A percentile compares a stretch with the other conserved stretches of the same genome.
phyloP scores from a whole-genome alignment of 2,113 vertebrate genomes.

The Spermophilus dauricus region DNA sequence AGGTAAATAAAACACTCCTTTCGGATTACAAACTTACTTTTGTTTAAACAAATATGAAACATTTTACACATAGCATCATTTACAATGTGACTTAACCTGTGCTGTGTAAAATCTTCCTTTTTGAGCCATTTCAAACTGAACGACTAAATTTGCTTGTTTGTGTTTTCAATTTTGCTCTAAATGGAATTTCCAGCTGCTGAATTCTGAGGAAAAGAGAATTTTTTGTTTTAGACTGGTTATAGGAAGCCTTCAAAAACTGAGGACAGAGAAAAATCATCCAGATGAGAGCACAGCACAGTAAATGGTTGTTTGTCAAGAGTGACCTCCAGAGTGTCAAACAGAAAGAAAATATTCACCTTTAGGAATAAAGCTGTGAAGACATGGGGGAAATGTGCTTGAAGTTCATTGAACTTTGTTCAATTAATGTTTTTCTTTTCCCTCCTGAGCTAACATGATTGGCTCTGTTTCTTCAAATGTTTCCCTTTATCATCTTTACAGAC shows the following conservation, averaged over 20 bases:
- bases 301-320: conserved; percentile 30
- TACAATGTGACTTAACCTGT: conserved; percentile 12
- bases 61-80: conserved; percentile 27
- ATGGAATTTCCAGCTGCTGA: conserved; percentile 73
- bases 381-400: not conserved
- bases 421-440: not conserved
- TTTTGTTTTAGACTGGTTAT: conserved; percentile 70
- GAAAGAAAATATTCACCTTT: not conserved
- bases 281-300: not conserved
- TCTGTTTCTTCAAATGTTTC: conserved; percentile 16
- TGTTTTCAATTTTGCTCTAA: conserved; percentile 33
- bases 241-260: conserved; percentile 29
- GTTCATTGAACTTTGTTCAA: not conserved
- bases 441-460: not conserved
- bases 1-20: not conserved
- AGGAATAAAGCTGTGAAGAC: not conserved
- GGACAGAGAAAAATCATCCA: not conserved
- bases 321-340: not conserved
- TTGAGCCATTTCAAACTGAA: conserved; percentile 45
- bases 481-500: conserved; percentile 22
- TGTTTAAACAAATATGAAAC: not conserved
- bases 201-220: conserved; percentile 68
- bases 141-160: not conserved
- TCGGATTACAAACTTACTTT: conserved; percentile 6
- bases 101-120: conserved; percentile 25